Percentiles rank a stretch among this genome's conserved stretches.
Evolutionary conservation across 1,140 invertebrate species (phyloP).

Genomic region (Rhopalosiphum maidis): DNA sequence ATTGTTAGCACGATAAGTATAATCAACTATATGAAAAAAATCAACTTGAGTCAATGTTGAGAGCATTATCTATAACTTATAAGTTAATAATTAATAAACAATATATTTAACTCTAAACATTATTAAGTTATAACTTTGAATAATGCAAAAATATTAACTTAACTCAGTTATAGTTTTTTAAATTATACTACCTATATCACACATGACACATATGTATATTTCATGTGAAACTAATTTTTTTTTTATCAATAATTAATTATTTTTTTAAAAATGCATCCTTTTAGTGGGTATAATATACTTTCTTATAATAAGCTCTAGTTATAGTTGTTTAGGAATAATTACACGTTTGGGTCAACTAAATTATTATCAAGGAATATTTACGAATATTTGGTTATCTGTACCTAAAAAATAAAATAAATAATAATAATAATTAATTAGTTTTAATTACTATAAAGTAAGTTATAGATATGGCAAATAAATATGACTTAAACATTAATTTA

Average conservation of each 20-base stretch:
- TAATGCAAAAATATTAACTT: not conserved
- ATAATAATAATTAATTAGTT: too few species aligned
- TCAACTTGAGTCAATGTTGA: not conserved
- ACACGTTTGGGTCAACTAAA: not conserved
- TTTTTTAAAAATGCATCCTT: not conserved
- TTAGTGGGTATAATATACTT: too few species aligned
- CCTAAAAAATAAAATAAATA: too few species aligned
- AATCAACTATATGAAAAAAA: not conserved
- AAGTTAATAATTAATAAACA: not conserved
- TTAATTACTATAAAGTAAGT: too few species aligned
- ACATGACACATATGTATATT: too few species aligned
- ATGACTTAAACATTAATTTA: too few species aligned
- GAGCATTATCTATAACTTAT: not conserved
- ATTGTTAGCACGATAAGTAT: not conserved
- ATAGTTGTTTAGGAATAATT: not conserved
- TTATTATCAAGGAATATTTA: not conserved
- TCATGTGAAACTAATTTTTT: too few species aligned
- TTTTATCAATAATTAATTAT: not conserved
- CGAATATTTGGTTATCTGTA: too few species aligned
- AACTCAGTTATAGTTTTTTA: not conserved
- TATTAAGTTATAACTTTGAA: too few species aligned
- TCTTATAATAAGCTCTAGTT: not conserved
- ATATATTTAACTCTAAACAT: not conserved
- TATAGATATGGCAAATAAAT: too few species aligned
- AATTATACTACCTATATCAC: not conserved